A percentile compares a stretch with the other conserved stretches of the same genome.
phyloP scores from a whole-genome alignment of 2,797 vertebrate genomes.

The Scolopax rusticola region DNA sequence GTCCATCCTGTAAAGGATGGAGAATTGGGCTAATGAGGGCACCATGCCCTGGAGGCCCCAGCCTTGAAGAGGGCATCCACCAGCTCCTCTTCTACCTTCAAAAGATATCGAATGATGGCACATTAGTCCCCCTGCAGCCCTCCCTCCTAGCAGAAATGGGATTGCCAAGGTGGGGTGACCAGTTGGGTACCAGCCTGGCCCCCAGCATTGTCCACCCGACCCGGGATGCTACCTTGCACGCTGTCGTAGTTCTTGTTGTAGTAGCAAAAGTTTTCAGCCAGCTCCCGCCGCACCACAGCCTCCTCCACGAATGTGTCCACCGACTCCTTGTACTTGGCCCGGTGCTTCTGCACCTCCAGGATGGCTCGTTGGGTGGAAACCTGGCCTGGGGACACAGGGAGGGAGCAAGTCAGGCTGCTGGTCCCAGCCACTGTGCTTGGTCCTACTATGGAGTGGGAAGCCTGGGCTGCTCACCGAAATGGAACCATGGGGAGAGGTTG shows the following conservation, averaged over 20 bases:
- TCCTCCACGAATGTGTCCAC: conserved; percentile 86
- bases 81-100: neutral
- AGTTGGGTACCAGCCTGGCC: neutral
- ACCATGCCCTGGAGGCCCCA: neutral
- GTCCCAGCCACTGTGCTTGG: accelerated
- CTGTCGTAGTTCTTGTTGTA: conserved; percentile 91
- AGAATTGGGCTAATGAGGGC: neutral
- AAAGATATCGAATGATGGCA: neutral
- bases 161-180: neutral
- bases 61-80: accelerated
- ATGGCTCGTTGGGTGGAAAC: conserved; percentile 88
- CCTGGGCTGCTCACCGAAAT: conserved; percentile 81
- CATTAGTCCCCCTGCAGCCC: neutral
- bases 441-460: neutral
- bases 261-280: conserved; percentile 94
- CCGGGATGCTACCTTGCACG: conserved; percentile 78
- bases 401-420: neutral
- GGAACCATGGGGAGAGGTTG: conserved; percentile 92
- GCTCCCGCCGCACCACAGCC: conserved; percentile 89
- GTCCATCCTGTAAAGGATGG: neutral
- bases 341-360: conserved; percentile 82
- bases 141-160: neutral
- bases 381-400: conserved; percentile 78
- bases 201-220: accelerated
- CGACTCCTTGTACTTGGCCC: conserved; percentile 66